Evolutionary conservation across 2,113 vertebrate genomes (phyloP), one percentile per base, ranked within the genome.

Genomic region (Scopus umbretta): DNA sequence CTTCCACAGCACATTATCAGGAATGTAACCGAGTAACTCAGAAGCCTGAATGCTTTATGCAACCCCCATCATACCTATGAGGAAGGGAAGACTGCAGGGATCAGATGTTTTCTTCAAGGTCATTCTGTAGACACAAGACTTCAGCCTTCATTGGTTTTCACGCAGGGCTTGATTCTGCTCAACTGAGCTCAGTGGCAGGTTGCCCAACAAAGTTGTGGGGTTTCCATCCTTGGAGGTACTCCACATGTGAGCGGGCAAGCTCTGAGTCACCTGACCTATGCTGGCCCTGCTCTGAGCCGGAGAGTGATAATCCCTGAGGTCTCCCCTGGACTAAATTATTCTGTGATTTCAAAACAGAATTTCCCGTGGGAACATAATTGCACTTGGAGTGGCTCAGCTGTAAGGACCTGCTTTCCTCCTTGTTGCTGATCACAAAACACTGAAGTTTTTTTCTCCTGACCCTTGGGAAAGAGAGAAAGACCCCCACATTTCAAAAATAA

Each of bases 181-280:
- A 30, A 5, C 34, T 5, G 3, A 53, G 17, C 16, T 32, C 0
- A 0, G 47, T 83, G 80, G 52, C 45, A 81, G 7, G 16, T 6
- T 92, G 43, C 34, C 78, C 43, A 34, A n/a, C 55, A 38, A 75
- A 42, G 66, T 6, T 63, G 70, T 59, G 82, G 63, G 11, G 5
- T 83, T 79, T 76, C 52, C 25, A 17, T 27, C 36, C 52, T 56
- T 61, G 55, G 36, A 82, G 16, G 20, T 56, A 67, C 29, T 72
- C 30, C 52, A 78, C 22, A 82, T 67, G 25, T 0, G 0, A 63
- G 34, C 3, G 1, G 38, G 50, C 34, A 67, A 86, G 47, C 22
- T 43, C 34, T 34, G 42, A 62, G 66, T 47, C 55, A 53, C 55
- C 52, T 36, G 25, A 82, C 15, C 26, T 43, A 17, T 34, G 8